Conservation (phyloP, 2,113 vertebrate genomes). For the Pseudolaguvia tuberculata region DNA sequence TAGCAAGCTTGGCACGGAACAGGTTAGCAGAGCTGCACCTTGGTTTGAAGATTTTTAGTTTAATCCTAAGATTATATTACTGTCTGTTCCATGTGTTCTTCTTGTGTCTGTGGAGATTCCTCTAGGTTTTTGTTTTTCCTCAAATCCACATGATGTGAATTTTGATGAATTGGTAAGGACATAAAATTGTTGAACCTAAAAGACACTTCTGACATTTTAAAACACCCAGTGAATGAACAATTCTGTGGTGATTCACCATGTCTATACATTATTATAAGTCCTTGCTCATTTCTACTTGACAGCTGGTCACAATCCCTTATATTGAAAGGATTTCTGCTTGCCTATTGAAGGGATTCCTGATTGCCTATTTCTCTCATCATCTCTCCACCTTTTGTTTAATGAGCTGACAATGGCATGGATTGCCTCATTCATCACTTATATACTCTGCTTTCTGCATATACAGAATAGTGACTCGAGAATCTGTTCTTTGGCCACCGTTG, state of each 20-base stretch:
- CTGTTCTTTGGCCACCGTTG: neutral
- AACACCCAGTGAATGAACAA: constrained; percentile 1
- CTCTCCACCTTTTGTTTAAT: constrained; percentile 24
- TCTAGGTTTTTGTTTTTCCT: neutral
- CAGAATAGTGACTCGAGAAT: neutral
- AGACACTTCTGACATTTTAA: neutral
- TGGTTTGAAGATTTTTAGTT: too few species aligned
- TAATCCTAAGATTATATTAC: neutral
- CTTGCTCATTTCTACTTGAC: constrained; percentile 9
- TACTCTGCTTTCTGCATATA: constrained; percentile 36
- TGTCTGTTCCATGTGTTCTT: neutral
- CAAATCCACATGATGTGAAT: neutral
- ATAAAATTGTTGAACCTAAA: neutral
- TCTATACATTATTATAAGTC: constrained; percentile 24
- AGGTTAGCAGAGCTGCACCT: neutral
- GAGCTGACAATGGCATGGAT: constrained; percentile 41
- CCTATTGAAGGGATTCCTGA: constrained; percentile 27
- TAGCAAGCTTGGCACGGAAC: neutral
- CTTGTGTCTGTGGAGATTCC: neutral
- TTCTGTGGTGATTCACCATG: neutral
- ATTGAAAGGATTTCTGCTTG: constrained; percentile 14
- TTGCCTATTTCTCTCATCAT: constrained; percentile 4
- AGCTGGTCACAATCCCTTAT: constrained; percentile 1
- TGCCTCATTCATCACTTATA: constrained; percentile 37
- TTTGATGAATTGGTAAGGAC: neutral